Conservation (phyloP, 2,113 vertebrate genomes). For the Callospermophilus lateralis region DNA sequence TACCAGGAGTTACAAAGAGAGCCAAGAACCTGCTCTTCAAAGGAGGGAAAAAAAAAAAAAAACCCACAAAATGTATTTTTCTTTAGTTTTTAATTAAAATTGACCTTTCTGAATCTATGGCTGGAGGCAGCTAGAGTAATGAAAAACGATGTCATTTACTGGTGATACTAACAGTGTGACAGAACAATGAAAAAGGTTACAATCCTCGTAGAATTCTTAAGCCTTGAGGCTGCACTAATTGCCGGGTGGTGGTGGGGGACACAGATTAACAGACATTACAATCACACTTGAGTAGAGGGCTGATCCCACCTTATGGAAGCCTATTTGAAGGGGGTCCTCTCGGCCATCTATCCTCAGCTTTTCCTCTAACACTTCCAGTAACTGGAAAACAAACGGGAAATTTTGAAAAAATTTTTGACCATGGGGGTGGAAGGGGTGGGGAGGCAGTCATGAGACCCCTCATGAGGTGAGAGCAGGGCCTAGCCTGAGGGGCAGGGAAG, state of each 20-base stretch:
- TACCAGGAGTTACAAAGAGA: conserved; percentile 50
- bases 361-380: conserved; percentile 37
- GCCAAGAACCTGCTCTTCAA: conserved; percentile 65
- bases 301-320: neutral
- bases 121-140: conserved; percentile 67
- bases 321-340: neutral
- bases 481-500: conserved; percentile 33
- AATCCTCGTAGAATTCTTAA: neutral
- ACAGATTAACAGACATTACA: neutral
- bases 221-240: neutral
- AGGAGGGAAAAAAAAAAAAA: neutral
- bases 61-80: conserved; percentile 51
- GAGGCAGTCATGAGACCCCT: neutral
- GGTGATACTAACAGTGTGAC: conserved; percentile 42
- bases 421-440: neutral
- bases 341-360: neutral
- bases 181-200: conserved; percentile 18
- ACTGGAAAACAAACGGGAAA: neutral
- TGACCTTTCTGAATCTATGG: conserved; percentile 77
- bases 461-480: conserved; percentile 45
- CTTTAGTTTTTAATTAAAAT: conserved; percentile 82
- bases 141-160: conserved; percentile 67
- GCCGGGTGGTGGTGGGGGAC: neutral
- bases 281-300: neutral
- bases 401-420: no score